Percentiles rank a stretch among this genome's conserved stretches.
These are phyloP conservation scores for Candidula unifasciata DNA, from an alignment of 2,888 invertebrate genomes.

Conservation along the genomic window DNA sequence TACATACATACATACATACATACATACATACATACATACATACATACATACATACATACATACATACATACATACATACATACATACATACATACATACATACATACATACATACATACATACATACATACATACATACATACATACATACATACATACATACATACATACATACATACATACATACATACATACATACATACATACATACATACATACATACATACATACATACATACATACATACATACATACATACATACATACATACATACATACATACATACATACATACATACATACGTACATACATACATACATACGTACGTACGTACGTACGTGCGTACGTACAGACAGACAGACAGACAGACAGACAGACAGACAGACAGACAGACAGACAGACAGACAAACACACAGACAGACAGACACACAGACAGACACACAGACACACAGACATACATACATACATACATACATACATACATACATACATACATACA, in stretches of 20 bases:
- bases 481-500: no score
- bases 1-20: slow-evolving; percentile 18
- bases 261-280: slow-evolving; percentile 22
- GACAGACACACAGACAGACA: no score
- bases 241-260: slow-evolving; percentile 11
- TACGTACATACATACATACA: slow-evolving; percentile 7
- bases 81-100: slow-evolving; percentile 26
- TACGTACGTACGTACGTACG: slow-evolving; percentile 30
- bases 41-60: slow-evolving; percentile 15
- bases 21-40: slow-evolving; percentile 10
- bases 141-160: slow-evolving; percentile 25
- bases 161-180: slow-evolving; percentile 18
- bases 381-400: slow-evolving; percentile 1
- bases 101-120: not conserved
- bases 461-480: no score
- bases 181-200: slow-evolving; percentile 11
- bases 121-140: slow-evolving; percentile 23
- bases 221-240: not conserved
- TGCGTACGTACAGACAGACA: not conserved
- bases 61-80: not conserved
- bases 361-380: slow-evolving; percentile 17
- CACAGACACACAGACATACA: no score
- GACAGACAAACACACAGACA: no score
- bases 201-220: slow-evolving; percentile 10
- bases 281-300: not conserved